Percentiles rank a stretch among this genome's conserved stretches.
Conservation (phyloP, 2,888 invertebrate genomes). For the Encarsia formosa region DNA sequence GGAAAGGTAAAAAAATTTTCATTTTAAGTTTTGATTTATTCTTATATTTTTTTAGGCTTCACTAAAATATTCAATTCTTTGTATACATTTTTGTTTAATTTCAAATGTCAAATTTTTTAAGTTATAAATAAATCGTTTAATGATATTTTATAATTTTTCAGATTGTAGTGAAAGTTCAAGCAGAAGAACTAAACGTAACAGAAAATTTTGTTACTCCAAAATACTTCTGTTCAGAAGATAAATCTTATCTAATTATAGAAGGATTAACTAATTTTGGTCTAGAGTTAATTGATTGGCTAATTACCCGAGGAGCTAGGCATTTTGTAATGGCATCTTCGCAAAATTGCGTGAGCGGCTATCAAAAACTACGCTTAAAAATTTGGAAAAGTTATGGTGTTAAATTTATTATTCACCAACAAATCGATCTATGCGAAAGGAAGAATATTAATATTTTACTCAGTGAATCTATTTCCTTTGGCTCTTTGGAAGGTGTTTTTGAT, state of each 20-base stretch:
- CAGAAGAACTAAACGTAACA: conserved; percentile 5
- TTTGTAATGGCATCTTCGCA: conserved; percentile 22
- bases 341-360: conserved; percentile 12
- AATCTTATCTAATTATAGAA: conserved; percentile 62
- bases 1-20: conserved; percentile 70
- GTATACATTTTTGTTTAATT: too few species aligned
- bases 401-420: conserved; percentile 13
- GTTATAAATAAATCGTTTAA: too few species aligned
- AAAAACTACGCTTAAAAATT: conserved; percentile 13
- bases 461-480: conserved; percentile 18
- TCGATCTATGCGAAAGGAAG: conserved; percentile 18
- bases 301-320: conserved; percentile 26
- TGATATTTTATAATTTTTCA: conserved; percentile 15
- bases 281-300: conserved; percentile 28
- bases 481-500: conserved; percentile 28
- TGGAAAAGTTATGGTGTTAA: conserved; percentile 25
- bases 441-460: conserved; percentile 23
- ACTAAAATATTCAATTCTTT: too few species aligned
- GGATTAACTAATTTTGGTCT: conserved; percentile 65
- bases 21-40: too few species aligned
- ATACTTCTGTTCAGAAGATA: conserved; percentile 50
- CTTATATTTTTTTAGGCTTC: too few species aligned
- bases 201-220: conserved; percentile 48
- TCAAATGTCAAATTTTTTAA: too few species aligned
- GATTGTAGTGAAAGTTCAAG: conserved; percentile 34